Base-by-base conservation (phyloP, 1,140 invertebrate species). In the Anagrus nilaparvatae region DNA sequence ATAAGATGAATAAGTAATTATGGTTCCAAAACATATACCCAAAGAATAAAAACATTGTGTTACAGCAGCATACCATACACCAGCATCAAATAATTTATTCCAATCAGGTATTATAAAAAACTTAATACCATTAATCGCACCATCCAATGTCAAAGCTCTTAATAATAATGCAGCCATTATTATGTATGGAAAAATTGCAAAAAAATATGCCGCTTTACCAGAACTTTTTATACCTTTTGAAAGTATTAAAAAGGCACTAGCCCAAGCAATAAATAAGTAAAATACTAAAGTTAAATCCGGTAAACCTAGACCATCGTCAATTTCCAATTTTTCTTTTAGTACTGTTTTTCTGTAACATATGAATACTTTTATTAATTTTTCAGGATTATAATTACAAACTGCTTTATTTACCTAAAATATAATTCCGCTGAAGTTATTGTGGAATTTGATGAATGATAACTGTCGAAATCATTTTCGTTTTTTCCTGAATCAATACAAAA, bases 161-260 rank as follows among this genome's bases (percentile, higher is more conserved):
- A 87, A 73, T 2, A 92, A 66, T 2, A 92, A 57, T 3, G 78
- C 77, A 4, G 84, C 71, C 54, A 92, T 75, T 14, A 90, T 75
- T 1, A 88, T 71, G 54, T 91, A 91, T 2, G 87, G 87, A 53
- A 91, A 91, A 1, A 88, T 55, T 0, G 86, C 87, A 2, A 87
- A 73, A 55, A 89, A 87, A 54, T 89, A 90, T 2, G 84, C 74
- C 0, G 76, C 79, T 61, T 84, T 84, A 28, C 82, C 82, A 0
- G 77, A 79, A 51, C 78, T 81, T 56, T 81, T 77, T 0, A 92
- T 84, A 23, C 88, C 87, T 54, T 77, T 78, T 29, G 82, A 75
- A 16, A 89, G 74, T 35, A 87, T 79, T 25, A 81, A 52, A 56
- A 83, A 89, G 20, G 88, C 78, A 6, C 80, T 63, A 19, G 81